phyloP scores from a whole-genome alignment of 2,113 vertebrate genomes.

The Monopterus albus region DNA sequence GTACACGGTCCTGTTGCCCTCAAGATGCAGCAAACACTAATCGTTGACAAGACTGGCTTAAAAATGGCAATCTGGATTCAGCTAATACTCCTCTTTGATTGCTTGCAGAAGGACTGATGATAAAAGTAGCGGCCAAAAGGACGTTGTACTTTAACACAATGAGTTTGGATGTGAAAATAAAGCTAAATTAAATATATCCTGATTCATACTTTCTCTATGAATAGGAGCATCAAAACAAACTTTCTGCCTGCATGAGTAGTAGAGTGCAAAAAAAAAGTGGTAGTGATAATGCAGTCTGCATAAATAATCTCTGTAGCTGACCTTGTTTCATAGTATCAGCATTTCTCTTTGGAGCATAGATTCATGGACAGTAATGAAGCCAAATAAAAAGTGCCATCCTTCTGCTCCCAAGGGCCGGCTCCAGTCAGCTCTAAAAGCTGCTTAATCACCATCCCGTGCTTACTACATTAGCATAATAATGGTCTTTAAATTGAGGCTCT shows the following conservation, averaged over 20 bases:
- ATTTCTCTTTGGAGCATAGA: conserved; percentile 93
- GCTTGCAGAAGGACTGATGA: conserved; percentile 55
- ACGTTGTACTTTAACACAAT: background rate
- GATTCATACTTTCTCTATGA: background rate
- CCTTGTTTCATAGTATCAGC: conserved; percentile 81
- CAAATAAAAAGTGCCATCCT: conserved; percentile 90
- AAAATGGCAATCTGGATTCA: conserved; percentile 39
- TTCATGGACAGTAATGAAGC: conserved; percentile 94
- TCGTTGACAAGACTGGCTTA: conserved; percentile 27
- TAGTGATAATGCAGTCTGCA: conserved; percentile 33
- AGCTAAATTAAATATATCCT: background rate
- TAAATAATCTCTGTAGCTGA: conserved; percentile 61
- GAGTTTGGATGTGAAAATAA: background rate
- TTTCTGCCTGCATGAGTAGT: conserved; percentile 12
- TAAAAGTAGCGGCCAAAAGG: conserved; percentile 21
- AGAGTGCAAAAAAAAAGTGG: conserved; percentile 20
- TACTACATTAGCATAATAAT: conserved; percentile 99
- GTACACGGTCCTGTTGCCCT: conserved; percentile 37
- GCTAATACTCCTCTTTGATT: conserved; percentile 49
- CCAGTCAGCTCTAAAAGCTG: conserved; percentile 92
- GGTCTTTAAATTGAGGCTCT: conserved; percentile 99
- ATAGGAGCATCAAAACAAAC: conserved; percentile 22
- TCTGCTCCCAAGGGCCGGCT: conserved; percentile 89
- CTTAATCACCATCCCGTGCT: conserved; percentile 98
- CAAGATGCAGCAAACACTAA: conserved; percentile 5